Percentiles rank a stretch among this genome's conserved stretches.
These are phyloP conservation scores for Chiloscyllium punctatum DNA, from an alignment of 2,797 vertebrate genomes.

Conservation along the genomic window DNA sequence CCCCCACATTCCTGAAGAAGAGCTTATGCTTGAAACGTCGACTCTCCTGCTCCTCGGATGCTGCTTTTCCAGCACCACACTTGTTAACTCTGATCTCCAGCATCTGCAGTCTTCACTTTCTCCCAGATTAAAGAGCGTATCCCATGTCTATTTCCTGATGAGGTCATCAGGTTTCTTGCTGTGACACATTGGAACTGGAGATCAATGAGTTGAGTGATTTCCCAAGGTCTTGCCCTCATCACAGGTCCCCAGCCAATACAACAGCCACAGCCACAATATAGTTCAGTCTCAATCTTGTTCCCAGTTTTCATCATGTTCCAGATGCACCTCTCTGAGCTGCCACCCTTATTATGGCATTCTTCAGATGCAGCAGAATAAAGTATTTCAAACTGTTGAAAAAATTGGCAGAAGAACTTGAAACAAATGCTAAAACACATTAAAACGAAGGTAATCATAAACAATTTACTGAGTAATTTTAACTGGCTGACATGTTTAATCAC, in stretches of 20 bases:
- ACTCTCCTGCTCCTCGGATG: no score
- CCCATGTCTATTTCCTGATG: no score
- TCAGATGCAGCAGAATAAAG: not conserved
- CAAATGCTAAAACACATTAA: not conserved
- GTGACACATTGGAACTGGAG: no score
- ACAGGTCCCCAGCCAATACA: not conserved
- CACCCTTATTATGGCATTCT: not conserved
- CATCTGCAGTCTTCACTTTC: no score
- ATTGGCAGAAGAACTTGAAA: not conserved
- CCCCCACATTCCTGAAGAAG: no score
- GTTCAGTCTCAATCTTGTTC: not conserved
- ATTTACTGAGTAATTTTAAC: not conserved
- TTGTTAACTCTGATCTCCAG: no score
- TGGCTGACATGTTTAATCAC: not conserved
- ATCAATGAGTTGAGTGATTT: no score
- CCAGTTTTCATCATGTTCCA: not conserved
- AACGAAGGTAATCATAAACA: not conserved
- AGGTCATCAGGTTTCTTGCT: no score
- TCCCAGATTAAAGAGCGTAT: no score
- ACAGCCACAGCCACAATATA: not conserved
- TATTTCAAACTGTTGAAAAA: not conserved
- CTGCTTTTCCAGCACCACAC: no score
- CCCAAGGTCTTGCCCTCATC: not conserved
- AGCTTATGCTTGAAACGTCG: no score
- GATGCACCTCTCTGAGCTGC: not conserved